Percentiles rank a stretch among this genome's conserved stretches.
phyloP scores from a whole-genome alignment of 2,888 invertebrate genomes.

The Eulithis testata region DNA sequence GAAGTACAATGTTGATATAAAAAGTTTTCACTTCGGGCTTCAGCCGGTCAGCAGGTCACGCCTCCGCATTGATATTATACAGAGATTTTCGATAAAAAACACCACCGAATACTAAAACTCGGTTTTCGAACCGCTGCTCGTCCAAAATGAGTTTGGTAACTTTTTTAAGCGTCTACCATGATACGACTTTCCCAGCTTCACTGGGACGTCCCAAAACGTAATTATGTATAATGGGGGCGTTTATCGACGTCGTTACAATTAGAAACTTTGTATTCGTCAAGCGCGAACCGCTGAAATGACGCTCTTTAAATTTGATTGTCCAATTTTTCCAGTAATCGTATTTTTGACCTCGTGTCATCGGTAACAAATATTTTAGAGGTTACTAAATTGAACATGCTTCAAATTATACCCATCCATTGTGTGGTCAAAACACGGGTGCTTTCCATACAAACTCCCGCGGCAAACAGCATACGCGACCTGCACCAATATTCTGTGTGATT shows the following conservation, averaged over 20 bases:
- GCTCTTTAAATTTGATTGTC: slow-evolving; percentile 34
- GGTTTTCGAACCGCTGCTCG: slow-evolving; percentile 35
- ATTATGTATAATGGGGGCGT: slow-evolving; percentile 73
- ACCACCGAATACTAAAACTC: slow-evolving; percentile 36
- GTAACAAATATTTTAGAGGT: too few species aligned
- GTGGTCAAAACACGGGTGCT: too few species aligned
- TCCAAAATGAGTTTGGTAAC: slow-evolving; percentile 67
- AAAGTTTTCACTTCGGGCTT: slow-evolving; percentile 33
- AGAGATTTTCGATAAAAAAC: slow-evolving; percentile 39
- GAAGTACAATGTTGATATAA: slow-evolving; percentile 27
- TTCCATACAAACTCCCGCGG: too few species aligned
- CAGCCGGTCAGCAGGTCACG: slow-evolving; percentile 30
- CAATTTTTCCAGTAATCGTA: slow-evolving; percentile 29
- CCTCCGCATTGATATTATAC: slow-evolving; percentile 33
- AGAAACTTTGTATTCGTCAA: slow-evolving; percentile 63
- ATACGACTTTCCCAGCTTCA: slow-evolving; percentile 54
- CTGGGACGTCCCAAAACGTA: slow-evolving; percentile 55
- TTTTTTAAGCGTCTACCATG: slow-evolving; percentile 57
- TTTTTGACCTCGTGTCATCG: slow-evolving; percentile 5
- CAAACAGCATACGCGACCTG: too few species aligned
- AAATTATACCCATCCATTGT: too few species aligned
- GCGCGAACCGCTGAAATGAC: slow-evolving; percentile 41
- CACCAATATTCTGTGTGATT: too few species aligned
- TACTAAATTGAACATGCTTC: too few species aligned
- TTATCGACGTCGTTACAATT: slow-evolving; percentile 68